These are phyloP conservation scores for Drosophila busckii DNA, from an alignment of 1,140 invertebrate genomes.

Conservation along the genomic window DNA sequence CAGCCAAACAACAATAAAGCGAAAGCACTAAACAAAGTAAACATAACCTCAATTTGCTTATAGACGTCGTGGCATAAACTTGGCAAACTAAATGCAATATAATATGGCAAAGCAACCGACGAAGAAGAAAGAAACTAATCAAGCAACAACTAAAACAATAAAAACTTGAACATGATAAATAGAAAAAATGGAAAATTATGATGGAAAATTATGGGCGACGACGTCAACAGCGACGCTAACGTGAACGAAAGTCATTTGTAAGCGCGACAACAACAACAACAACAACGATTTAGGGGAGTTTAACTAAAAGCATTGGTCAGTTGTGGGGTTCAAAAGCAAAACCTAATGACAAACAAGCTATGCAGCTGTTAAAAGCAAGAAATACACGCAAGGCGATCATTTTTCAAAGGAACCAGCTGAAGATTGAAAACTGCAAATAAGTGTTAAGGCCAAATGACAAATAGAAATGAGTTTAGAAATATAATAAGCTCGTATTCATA, in stretches of 20 bases:
- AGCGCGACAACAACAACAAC: conserved; percentile 21
- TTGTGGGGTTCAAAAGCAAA: no score
- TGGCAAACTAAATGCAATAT: conserved; percentile 34
- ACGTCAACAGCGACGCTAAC: conserved; percentile 35
- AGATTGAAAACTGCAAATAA: no score
- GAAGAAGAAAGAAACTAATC: conserved; percentile 44
- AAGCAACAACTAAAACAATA: conserved; percentile 30
- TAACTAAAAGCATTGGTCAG: no score
- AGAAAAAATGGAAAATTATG: conserved; percentile 52
- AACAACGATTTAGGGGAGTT: no score
- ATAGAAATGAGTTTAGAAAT: no score
- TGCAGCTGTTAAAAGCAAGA: not conserved
- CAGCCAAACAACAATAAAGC: conserved; percentile 27
- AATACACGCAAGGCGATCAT: no score
- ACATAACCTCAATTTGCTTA: conserved; percentile 59
- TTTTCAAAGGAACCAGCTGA: no score
- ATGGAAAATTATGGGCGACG: conserved; percentile 59
- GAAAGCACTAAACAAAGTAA: conserved; percentile 55
- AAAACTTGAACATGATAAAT: conserved; percentile 52
- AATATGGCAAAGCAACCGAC: conserved; percentile 15
- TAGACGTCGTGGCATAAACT: conserved; percentile 25
- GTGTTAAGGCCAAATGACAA: no score
- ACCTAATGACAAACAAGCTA: no score
- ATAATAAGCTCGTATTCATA: no score
- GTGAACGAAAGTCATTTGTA: conserved; percentile 64